Conservation (phyloP, 1,140 invertebrate genomes). For the Andricus grossulariae region DNA sequence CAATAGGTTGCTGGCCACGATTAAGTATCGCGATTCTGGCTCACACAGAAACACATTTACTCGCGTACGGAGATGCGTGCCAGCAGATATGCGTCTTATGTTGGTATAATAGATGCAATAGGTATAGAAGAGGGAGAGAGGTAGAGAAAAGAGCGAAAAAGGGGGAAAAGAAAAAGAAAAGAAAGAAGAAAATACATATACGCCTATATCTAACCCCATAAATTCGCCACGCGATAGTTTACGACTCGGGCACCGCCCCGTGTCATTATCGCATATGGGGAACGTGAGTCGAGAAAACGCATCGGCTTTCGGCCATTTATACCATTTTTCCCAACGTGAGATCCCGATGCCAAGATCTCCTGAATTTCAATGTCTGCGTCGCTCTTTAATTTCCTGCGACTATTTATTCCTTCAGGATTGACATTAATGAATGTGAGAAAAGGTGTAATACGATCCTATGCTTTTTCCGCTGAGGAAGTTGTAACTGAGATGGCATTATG, state of each 20-base stretch:
- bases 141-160: constrained; percentile 36
- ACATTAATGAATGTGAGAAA: constrained; percentile 32
- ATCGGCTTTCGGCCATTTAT: constrained; percentile 25
- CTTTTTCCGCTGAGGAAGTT: constrained; percentile 11
- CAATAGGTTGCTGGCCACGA: constrained; percentile 40
- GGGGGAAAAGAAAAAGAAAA: constrained; percentile 26
- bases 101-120: constrained; percentile 34
- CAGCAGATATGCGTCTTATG: constrained; percentile 41
- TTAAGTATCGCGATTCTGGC: constrained; percentile 36
- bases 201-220: constrained; percentile 64
- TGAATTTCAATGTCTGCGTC: constrained; percentile 35
- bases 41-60: constrained; percentile 11
- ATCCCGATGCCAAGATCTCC: constrained; percentile 42
- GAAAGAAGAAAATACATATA: constrained; percentile 37
- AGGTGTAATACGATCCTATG: constrained; percentile 10
- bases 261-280: constrained; percentile 65
- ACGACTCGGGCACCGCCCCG: constrained; percentile 64
- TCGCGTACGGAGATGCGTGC: constrained; percentile 46
- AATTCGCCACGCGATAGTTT: constrained; percentile 67
- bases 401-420: constrained; percentile 14
- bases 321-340: constrained; percentile 48
- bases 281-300: constrained; percentile 22
- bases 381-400: constrained; percentile 4
- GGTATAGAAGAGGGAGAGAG: constrained; percentile 29
- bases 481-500: constrained; percentile 13